Base-by-base conservation (phyloP, 2,888 invertebrate genomes). In the Campaea margaritaria region DNA sequence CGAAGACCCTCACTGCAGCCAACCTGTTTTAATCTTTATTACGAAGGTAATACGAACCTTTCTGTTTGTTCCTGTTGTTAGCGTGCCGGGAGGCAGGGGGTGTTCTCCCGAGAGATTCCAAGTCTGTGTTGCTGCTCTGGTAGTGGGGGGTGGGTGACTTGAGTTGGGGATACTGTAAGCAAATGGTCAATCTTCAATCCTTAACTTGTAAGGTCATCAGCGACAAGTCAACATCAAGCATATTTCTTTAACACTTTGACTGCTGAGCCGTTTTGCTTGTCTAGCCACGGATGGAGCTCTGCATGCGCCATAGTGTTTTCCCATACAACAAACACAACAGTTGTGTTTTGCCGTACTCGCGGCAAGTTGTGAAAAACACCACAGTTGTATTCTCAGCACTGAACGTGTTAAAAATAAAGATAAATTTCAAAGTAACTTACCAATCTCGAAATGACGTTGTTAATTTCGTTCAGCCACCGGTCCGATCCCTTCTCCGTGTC, bases 71-170 rank as follows among this genome's bases (percentile, higher is more conserved):
- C 72, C 82, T 79, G 62, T 78, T 77, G 34, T 55, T 49, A 8
- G 75, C 73, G 66, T 87, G 87, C 8, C 90, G 67, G 45, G 87
- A 72, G 1, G 81, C 78, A 0, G 89, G 91, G 0, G 91, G 91
- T 0, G 91, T 91, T n/a, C 91, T 79, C 39, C 91, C 89, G 8
- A 91, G 79, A 62, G 90, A 91, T 64, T 91, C 91, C 10, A 85
- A 73, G 70, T 91, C 91, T 0, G 91, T 90, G 71, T 83, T 89
- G 79, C 90, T 91, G 82, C 89, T 89, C 65, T 86, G 87, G 64
- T 82, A 83, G 43, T 77, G 75, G 0, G 73, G 70, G 2, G 75
- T 67, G 9, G 74, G 76, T 44, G 80, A 79, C 34, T 90, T 89
- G 11, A 75, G 64, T 8, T 79, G 78, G 0, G 85, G 87, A 62